Evolutionary conservation across 1,140 invertebrate genomes (phyloP).

Genomic region (Drosophila insularis): DNA sequence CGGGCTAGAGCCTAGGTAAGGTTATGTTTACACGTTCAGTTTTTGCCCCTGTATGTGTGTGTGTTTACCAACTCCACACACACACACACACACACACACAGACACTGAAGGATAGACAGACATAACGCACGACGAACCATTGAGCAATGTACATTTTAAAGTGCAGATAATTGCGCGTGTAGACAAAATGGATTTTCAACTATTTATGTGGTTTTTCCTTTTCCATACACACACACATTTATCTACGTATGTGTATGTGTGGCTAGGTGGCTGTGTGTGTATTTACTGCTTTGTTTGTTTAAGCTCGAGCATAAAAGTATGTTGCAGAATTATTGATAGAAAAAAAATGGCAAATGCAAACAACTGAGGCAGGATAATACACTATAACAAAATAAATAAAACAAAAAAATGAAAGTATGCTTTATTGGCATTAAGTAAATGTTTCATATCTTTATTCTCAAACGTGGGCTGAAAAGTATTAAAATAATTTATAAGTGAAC

Average conservation of each 20-base stretch:
- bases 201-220: constrained; percentile 57
- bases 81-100: constrained; percentile 14
- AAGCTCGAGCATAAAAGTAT: not conserved
- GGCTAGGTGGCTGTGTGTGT: not conserved
- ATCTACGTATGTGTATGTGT: no score
- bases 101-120: not conserved
- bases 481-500: no score
- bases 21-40: constrained; percentile 62
- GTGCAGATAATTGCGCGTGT: constrained; percentile 77
- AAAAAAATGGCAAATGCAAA: constrained; percentile 1
- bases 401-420: no score
- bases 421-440: no score
- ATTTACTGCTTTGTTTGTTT: constrained; percentile 1
- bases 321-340: not conserved
- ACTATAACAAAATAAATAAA: no score
- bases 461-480: no score
- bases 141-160: constrained; percentile 67
- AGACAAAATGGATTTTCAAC: constrained; percentile 75
- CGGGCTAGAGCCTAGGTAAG: constrained; percentile 44
- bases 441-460: no score
- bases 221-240: no score
- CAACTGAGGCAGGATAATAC: not conserved
- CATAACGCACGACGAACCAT: constrained; percentile 34
- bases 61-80: constrained; percentile 15
- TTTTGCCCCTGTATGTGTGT: constrained; percentile 2